These are phyloP conservation scores for Micromesistius poutassou DNA, from an alignment of 2,797 vertebrate species.

Conservation along the genomic window DNA sequence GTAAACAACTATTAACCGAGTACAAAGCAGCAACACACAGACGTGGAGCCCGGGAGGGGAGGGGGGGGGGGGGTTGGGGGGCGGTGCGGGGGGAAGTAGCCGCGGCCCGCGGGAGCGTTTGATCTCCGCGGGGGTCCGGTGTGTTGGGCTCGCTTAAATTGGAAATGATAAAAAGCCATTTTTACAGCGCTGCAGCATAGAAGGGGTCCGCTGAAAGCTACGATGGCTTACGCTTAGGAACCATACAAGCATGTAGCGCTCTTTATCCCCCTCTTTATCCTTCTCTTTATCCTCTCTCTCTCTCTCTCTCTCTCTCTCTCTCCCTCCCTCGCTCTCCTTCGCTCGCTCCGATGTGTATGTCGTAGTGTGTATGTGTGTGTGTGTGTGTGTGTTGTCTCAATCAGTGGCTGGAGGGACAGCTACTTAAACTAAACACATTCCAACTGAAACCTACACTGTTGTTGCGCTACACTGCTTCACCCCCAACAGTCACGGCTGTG, in stretches of 20 bases:
- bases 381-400: conserved; percentile 49
- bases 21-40: conserved; percentile 40
- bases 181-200: conserved; percentile 62
- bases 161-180: conserved; percentile 70
- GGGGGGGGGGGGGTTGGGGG: conserved; percentile 7
- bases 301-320: conserved; percentile 20
- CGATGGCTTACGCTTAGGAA: conserved; percentile 41
- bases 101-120: conserved; percentile 52
- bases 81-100: conserved; percentile 14
- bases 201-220: conserved; percentile 45
- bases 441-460: conserved; percentile 54
- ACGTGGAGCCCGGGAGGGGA: conserved; percentile 8
- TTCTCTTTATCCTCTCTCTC: conserved; percentile 16
- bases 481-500: conserved; percentile 29
- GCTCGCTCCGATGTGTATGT: too few relatives aligned
- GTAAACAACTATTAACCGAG: conserved; percentile 25
- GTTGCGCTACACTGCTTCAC: conserved; percentile 47
- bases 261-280: conserved; percentile 6
- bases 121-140: conserved; percentile 60
- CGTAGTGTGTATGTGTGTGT: conserved; percentile 6
- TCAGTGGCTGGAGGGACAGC: conserved; percentile 39
- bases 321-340: not conserved
- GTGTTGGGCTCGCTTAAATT: conserved; percentile 61
- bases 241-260: conserved; percentile 32
- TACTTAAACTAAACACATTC: conserved; percentile 63